Base-by-base conservation (phyloP, 1,140 invertebrate genomes). In the Temnothorax nylanderi region DNA sequence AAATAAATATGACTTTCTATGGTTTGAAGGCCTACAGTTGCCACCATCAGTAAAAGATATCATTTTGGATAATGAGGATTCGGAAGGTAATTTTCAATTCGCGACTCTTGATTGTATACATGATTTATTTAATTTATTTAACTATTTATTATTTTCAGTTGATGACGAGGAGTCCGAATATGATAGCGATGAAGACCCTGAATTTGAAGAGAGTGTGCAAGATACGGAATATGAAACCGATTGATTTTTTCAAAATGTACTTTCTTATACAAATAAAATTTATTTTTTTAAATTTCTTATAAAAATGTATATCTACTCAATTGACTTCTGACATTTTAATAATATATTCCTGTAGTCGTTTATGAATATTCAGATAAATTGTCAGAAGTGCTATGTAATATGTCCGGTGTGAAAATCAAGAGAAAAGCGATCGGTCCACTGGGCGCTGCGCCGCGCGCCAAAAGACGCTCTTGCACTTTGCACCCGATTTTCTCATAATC, bases 1-100 rank as follows among this genome's bases (percentile, higher is more conserved):
- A 5, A 64, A 37, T 6, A 47, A 41, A n/a, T 85, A 88, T 18
- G 54, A 88, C 26, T 92, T 88, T 87, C 7, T 41, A 65, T 90
- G 89, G 86, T 90, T 90, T 58, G 80, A 87, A 3, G 86, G 89
- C 10, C 34, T 18, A 56, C 85, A 87, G 41, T 56, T 90, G 21
- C 78, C 87, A 16, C 10, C 37, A 74, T 80, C 74, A 32, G 69
- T 85, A 10, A 78, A 74, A 47, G 87, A 88, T 67, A 60, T 90
- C 8, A 67, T 87, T 18, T 67, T 56, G 16, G 75, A 88, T 49
- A 78, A 65, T 44, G 65, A 88, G 6, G 87, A 88, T 85, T 54
- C 41, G 16, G 87, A 85, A 78, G 51, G 75, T 85, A 72, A 71
- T 65, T 65, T 65, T 65, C 16, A 13, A 65, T 37, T 65, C 10